Base-by-base conservation (phyloP, 35 echinoderm and acorn worm genomes). In the Diadema setosum region DNA sequence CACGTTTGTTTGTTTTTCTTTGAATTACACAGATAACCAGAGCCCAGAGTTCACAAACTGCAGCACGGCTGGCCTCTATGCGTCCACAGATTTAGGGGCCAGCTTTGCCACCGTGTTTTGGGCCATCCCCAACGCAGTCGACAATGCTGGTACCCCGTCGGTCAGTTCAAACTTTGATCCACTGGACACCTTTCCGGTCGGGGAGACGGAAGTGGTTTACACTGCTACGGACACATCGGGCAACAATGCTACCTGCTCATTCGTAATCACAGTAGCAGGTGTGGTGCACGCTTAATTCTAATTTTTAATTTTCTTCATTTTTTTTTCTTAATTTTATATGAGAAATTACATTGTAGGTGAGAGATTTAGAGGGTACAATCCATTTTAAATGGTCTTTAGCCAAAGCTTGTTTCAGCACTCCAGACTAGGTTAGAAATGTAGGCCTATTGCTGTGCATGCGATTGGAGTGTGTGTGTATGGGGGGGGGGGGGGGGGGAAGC, bases 61-160 rank as follows among this genome's bases (percentile, higher is more conserved):
- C 34, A 21, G 35, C n/a, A 23, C 48, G 46, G 61, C n/a, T 4
- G 35, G 31, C 46, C 74, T 93, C 17, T 32, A 33, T 36, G 26
- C 45, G 61, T 46, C 37, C 18, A 93, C 86, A 1, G 74, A 83
- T 5, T 31, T 45, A 0, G 85, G 91, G 6, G 8, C 65, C 44
- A 61, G 43, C 42, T 67, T 30, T 14, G 83, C 70, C 4, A 48
- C 32, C 14, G 83, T 85, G 2, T 49, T 14, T 3, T 94, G 93
- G 93, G 39, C 43, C 39, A 42, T 56, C 33, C 91, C 91, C 15
- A 82, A 42, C 2, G 85, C 74, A 17, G 43, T 63, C 20, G 91
- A 93, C 75, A 93, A 93, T 48, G 86, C 45, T 17, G 91, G 91
- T 15, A 56, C 45, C 26, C 59, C 84, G 39, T 39, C 70, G 2